phyloP scores from a whole-genome alignment of 92 coral and sea anemone genomes.

The Ricordea florida region DNA sequence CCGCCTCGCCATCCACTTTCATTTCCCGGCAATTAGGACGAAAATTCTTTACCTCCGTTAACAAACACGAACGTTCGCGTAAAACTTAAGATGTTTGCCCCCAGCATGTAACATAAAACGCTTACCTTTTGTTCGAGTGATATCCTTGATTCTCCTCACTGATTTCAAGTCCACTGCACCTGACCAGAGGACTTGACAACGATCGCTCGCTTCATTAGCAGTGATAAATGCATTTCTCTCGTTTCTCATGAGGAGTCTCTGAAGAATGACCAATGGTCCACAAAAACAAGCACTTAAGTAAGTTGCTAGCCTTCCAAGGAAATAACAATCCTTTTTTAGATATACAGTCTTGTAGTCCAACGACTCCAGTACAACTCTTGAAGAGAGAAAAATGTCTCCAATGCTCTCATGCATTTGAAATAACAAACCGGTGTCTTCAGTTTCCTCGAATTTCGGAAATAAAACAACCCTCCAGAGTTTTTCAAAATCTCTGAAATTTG shows the following conservation, averaged over 20 bases:
- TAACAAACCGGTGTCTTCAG: constrained; percentile 67
- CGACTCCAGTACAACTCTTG: constrained; percentile 70
- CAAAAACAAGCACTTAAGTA: constrained; percentile 65
- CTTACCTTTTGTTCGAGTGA: constrained; percentile 88
- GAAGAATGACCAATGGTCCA: constrained; percentile 69
- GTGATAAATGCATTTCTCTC: neutral
- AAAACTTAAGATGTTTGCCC: too few species aligned
- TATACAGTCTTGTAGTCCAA: constrained; percentile 81
- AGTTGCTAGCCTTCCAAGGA: constrained; percentile 53
- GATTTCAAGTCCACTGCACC: constrained; percentile 75
- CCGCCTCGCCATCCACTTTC: too few species aligned
- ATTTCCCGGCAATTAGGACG: too few species aligned
- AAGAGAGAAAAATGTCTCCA: constrained; percentile 62
- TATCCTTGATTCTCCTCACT: constrained; percentile 77
- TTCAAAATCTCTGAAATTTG: neutral
- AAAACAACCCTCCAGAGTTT: constrained; percentile 64
- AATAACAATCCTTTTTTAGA: constrained; percentile 67
- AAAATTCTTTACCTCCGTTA: too few species aligned
- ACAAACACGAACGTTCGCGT: too few species aligned
- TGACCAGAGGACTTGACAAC: constrained; percentile 65
- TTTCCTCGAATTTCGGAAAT: constrained; percentile 63
- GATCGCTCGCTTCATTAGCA: neutral
- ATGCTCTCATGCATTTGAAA: constrained; percentile 71
- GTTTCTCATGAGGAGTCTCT: constrained; percentile 54
- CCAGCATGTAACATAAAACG: too few species aligned